Evolutionary conservation across 2,113 vertebrate genomes (phyloP), one percentile per base, ranked within the genome.

Genomic region (Hassar affinis): DNA sequence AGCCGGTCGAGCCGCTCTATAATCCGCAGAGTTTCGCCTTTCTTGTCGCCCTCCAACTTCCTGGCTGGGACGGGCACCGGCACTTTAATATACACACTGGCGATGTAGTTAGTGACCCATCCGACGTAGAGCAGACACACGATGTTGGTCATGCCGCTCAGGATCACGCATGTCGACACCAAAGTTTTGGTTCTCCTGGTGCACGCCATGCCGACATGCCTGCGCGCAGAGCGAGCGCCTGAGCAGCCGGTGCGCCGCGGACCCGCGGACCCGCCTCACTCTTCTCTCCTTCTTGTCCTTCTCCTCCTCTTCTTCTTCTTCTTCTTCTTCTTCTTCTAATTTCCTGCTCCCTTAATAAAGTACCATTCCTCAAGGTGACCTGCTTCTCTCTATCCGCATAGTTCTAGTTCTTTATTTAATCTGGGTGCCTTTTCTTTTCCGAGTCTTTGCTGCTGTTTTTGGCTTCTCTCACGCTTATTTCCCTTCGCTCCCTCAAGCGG

Each of bases 101-200:
- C 97, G 87, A 98, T 97, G 93, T 99, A 99, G 92, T 99, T 99
- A 92, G 97, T 98, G 42, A 99, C 97, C 97, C 98, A 99, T 88
- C 97, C 97, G 91, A 99, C 97, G 88, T 99, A 99, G 64, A 99
- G 94, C 92, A 99, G 92, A 91, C 97, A 99, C 84, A 98, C 95
- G 86, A 99, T 97, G 91, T 99, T 99, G 94, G 96, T 98, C 96
- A 98, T 97, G 88, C 97, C 98, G 90, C 97, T 99, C 92, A 99
- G 92, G 92, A 99, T 99, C 91, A 99, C 97, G 93, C 98, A 99
- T 91, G 97, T 98, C 92, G 97, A 98, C 94, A 99, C 97, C 93
- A 99, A 97, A 96, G 98, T 97, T 97, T 99, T 99, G 94, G 96
- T 97, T 95, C 97, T 98, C 94, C 98, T 98, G 93, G 96, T 97